A percentile compares a stretch with the other conserved stretches of the same genome.
phyloP scores from a whole-genome alignment of 2,797 vertebrate genomes.

The Periparus ater region DNA sequence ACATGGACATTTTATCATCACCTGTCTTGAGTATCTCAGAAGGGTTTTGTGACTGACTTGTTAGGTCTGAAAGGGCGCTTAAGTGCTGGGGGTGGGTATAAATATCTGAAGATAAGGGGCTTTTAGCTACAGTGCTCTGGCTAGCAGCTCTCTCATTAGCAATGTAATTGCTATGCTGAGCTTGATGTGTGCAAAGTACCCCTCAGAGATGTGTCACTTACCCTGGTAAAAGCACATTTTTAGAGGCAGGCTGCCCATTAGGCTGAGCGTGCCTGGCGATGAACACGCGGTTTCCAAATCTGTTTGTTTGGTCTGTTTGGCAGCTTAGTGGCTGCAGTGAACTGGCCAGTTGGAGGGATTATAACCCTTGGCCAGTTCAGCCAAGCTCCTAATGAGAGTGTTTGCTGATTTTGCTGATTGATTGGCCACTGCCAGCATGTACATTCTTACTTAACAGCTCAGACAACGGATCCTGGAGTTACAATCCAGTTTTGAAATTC shows the following conservation, averaged over 20 bases:
- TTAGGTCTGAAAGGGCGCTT: background rate
- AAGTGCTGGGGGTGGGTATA: background rate
- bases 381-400: constrained; percentile 29
- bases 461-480: background rate
- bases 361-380: background rate
- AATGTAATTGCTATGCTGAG: background rate
- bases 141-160: background rate
- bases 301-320: constrained; percentile 33
- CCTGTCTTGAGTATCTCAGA: background rate
- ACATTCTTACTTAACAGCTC: background rate
- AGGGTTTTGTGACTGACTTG: background rate
- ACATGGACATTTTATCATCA: background rate
- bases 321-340: constrained; percentile 29
- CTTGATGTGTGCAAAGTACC: background rate
- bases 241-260: background rate
- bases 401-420: constrained; percentile 15
- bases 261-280: background rate
- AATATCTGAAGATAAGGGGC: background rate
- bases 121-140: background rate
- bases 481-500: background rate
- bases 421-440: background rate
- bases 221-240: background rate
- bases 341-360: constrained; percentile 40
- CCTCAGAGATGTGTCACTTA: background rate
- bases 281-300: background rate